These are phyloP conservation scores for Trachops cirrhosus DNA, from an alignment of 2,797 vertebrate genomes.

Conservation along the genomic window DNA sequence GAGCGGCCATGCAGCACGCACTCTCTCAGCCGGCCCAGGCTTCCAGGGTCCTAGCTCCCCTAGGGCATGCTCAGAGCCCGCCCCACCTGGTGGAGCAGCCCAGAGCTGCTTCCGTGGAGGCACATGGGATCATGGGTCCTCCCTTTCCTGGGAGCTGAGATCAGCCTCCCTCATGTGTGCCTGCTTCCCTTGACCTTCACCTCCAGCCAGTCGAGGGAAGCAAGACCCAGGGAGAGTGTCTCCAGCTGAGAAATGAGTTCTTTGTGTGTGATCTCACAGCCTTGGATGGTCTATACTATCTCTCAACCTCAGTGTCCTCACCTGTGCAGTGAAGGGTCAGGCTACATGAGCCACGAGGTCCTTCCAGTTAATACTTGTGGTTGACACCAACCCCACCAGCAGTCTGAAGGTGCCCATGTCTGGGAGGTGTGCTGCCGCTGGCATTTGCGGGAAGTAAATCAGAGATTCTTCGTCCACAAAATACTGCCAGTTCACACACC, in stretches of 20 bases:
- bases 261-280: not conserved
- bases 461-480: not conserved
- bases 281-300: rapidly evolving
- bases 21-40: rapidly evolving
- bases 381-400: not conserved
- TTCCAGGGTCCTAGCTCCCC: not conserved
- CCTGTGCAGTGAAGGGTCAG: not conserved
- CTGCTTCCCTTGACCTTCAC: not conserved
- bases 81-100: not conserved
- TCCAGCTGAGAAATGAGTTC: not conserved
- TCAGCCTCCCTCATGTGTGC: not conserved
- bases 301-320: not conserved
- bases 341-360: not conserved
- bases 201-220: not conserved
- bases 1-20: not conserved
- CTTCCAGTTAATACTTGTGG: not conserved
- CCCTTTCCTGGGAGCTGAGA: not conserved
- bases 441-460: not conserved
- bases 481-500: not conserved
- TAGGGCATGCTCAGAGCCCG: rapidly evolving
- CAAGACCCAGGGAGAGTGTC: not conserved
- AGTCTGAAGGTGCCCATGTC: rapidly evolving
- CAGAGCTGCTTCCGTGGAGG: not conserved
- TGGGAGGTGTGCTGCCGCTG: not conserved
- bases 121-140: not conserved